Evolutionary conservation across 2,797 vertebrate species (phyloP).

Genomic region (Rhinogobio ventralis): DNA sequence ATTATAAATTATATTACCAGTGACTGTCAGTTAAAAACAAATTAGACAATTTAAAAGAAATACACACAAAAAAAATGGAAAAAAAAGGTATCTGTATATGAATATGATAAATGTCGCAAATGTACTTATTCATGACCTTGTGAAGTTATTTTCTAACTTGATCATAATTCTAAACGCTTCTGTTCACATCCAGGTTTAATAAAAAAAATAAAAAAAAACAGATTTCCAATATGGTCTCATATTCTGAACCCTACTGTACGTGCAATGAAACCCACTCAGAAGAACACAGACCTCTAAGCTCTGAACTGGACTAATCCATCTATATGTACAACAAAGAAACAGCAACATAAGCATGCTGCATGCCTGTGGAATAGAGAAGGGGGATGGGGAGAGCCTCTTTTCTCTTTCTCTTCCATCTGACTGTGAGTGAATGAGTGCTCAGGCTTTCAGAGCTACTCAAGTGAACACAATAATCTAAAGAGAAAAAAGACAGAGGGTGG

Average conservation of each 20-base stretch:
- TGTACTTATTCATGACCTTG: neutral
- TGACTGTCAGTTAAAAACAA: neutral
- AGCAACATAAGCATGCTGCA: constrained; percentile 27
- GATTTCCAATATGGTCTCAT: neutral
- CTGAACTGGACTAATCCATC: neutral
- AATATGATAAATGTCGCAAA: neutral
- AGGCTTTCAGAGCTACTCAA: constrained; percentile 48
- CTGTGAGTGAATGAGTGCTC: constrained; percentile 26
- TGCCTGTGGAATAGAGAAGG: constrained; percentile 65
- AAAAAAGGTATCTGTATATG: neutral
- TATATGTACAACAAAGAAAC: constrained; percentile 15
- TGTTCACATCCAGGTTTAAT: neutral
- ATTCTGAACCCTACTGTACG: neutral
- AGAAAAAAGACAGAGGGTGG: constrained; percentile 43
- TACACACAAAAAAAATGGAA: neutral
- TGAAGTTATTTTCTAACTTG: neutral
- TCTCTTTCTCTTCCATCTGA: constrained; percentile 27
- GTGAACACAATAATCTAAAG: constrained; percentile 51
- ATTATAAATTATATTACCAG: neutral
- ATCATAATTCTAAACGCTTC: neutral
- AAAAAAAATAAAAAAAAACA: neutral
- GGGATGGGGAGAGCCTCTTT: constrained; percentile 38
- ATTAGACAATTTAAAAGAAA: neutral
- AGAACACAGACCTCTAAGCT: neutral
- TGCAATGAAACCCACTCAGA: neutral